Evolutionary conservation across 2,113 vertebrate genomes (phyloP).

Genomic region (Cephalopterus ornatus): DNA sequence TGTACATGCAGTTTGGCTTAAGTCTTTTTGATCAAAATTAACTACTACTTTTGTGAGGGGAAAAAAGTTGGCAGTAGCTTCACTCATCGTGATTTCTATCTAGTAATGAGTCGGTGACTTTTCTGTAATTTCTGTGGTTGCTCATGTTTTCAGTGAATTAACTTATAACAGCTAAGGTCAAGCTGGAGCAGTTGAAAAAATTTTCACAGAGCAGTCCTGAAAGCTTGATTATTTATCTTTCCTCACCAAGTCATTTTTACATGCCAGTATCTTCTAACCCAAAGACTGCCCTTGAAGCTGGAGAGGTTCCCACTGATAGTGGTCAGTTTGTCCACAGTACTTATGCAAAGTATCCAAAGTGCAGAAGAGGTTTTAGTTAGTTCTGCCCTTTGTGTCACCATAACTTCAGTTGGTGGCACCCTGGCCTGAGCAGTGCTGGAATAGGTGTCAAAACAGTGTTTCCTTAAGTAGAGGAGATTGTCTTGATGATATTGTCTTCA

Average conservation of each 20-base stretch:
- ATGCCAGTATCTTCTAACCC: not conserved
- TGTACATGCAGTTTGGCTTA: accelerated
- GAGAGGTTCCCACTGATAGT: not conserved
- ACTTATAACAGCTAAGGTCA: not conserved
- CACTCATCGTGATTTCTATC: not conserved
- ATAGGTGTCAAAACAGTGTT: not conserved
- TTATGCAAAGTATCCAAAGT: not conserved
- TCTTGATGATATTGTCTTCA: not conserved
- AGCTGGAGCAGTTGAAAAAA: not conserved
- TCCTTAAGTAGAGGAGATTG: not conserved
- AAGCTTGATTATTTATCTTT: not conserved
- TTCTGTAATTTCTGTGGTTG: not conserved
- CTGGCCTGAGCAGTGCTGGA: not conserved
- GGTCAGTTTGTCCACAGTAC: not conserved
- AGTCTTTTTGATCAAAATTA: not conserved
- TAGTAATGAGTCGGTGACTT: not conserved
- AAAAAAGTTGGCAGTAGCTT: not conserved
- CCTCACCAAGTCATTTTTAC: not conserved
- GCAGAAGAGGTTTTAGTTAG: not conserved
- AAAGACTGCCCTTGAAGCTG: not conserved
- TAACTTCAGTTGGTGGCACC: not conserved
- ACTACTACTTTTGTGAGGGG: accelerated
- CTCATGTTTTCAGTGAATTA: not conserved
- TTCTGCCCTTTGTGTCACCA: not conserved
- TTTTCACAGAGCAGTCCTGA: not conserved